Base-by-base conservation (phyloP, 2,888 invertebrate species). In the Empis livida region DNA sequence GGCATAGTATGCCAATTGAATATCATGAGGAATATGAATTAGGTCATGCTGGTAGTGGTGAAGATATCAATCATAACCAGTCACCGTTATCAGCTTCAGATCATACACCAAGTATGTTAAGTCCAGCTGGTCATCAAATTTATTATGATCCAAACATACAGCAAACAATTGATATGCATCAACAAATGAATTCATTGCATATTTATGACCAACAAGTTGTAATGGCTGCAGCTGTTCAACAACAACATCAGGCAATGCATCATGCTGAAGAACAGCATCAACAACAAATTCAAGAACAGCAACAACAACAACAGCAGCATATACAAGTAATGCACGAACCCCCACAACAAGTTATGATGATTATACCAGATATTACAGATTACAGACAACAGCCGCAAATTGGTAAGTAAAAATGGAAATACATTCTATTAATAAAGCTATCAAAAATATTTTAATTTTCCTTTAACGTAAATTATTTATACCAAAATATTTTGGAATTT, bases 101-200 rank as follows among this genome's bases (percentile, higher is more conserved):
- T 5, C 64, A 68, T 46, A 65, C 67, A 5, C 64, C 68, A 9
- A 65, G 60, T 51, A 62, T 68, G 61, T 47, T 68, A 32, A 68
- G 67, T 56, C 67, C 67, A 38, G 63, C 56, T 48, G 47, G 47
- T 20, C 65, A 64, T 56, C 59, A 63, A 46, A 61, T 68, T 5
- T 47, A 50, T 15, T 66, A 64, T 47, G 67, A 66, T 52, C 48
- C 60, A 44, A 65, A 66, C 51, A 54, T 65, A 45, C 66, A 64
- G 41, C 50, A 53, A 47, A 48, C 53, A n/a, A 30, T 56, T 3
- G 65, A 67, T 37, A 55, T 67, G 46, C 65, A 66, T 47, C 68
- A 67, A 40, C 68, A 67, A 52, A 62, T 68, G 66, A 55, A 61
- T 20, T 61, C 64, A 8, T 58, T 68, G 61, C 68, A 68, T 51